Percentiles rank a stretch among this genome's conserved stretches.
Conservation (phyloP, 1,140 invertebrate species). For the Daktulosphaira vitifoliae region DNA sequence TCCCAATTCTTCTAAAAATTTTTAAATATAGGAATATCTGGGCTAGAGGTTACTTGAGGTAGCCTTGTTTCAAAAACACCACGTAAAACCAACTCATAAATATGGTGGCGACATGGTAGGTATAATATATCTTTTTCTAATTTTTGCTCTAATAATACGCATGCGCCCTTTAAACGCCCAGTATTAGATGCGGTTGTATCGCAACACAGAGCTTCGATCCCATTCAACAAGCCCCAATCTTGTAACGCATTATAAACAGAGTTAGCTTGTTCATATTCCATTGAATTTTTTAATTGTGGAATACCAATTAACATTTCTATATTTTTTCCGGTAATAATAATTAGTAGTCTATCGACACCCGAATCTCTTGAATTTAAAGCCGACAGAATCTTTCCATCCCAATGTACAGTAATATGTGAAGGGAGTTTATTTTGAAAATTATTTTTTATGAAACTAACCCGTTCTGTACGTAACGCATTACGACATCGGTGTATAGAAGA, state of each 20-base stretch:
- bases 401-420: too few species aligned
- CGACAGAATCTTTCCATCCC: too few species aligned
- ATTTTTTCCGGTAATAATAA: too few species aligned
- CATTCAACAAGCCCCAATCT: constrained; percentile 19
- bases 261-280: too few species aligned
- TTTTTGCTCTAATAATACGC: constrained; percentile 35
- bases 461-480: too few species aligned
- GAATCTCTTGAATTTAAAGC: too few species aligned
- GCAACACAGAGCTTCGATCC: constrained; percentile 33
- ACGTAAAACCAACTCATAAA: constrained; percentile 35
- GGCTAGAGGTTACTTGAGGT: constrained; percentile 14
- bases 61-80: constrained; percentile 32
- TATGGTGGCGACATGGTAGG: constrained; percentile 37
- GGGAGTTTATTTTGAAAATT: too few species aligned
- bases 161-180: constrained; percentile 35
- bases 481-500: constrained; percentile 35
- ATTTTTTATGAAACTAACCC: too few species aligned
- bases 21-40: constrained; percentile 35
- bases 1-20: constrained; percentile 33
- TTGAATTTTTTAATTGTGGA: too few species aligned
- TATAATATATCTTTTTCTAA: constrained; percentile 35
- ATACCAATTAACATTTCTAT: too few species aligned
- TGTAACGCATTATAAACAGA: neutral
- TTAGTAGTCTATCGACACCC: too few species aligned
- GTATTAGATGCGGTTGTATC: constrained; percentile 37